phyloP scores from a whole-genome alignment of 1,140 invertebrate genomes.

The Danaus melanippus region DNA sequence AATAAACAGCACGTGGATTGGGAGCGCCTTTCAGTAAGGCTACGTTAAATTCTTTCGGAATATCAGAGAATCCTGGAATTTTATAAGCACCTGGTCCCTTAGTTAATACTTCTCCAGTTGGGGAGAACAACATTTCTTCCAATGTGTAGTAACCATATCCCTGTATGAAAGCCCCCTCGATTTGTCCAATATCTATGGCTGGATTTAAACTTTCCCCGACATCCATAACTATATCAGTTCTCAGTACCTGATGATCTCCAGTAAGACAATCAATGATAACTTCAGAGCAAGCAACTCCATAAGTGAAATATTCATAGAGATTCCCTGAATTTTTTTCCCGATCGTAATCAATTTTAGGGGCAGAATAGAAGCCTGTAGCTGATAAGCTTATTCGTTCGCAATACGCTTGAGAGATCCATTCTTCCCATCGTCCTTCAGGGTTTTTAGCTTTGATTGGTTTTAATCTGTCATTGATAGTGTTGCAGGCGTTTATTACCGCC shows the following conservation, averaged over 20 bases:
- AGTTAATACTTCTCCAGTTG: conserved; percentile 73
- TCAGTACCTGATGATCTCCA: conserved; percentile 75
- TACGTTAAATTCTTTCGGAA: conserved; percentile 78
- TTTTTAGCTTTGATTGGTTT: conserved; percentile 70
- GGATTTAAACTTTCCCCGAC: conserved; percentile 79
- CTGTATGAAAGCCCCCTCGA: conserved; percentile 80
- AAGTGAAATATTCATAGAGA: conserved; percentile 72
- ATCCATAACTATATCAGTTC: conserved; percentile 82
- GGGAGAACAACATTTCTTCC: conserved; percentile 76
- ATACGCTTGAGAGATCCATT: conserved; percentile 77
- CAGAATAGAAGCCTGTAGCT: conserved; percentile 75
- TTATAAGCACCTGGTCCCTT: conserved; percentile 79
- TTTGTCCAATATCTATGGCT: conserved; percentile 81
- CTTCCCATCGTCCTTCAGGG: conserved; percentile 75
- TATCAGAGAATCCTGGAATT: conserved; percentile 73
- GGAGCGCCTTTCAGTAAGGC: conserved; percentile 75
- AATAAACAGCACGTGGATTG: conserved; percentile 78
- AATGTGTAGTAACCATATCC: conserved; percentile 78
- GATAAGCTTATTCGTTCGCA: conserved; percentile 74
- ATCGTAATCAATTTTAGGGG: conserved; percentile 70
- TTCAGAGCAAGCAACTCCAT: conserved; percentile 72
- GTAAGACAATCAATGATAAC: conserved; percentile 75
- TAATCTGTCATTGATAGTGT: conserved; percentile 72
- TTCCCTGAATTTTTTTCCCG: conserved; percentile 56
- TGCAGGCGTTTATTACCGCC: conserved; percentile 78